A percentile compares a stretch with the other conserved stretches of the same genome.
phyloP scores from a whole-genome alignment of 1,140 invertebrate genomes.

The Diprion similis region DNA sequence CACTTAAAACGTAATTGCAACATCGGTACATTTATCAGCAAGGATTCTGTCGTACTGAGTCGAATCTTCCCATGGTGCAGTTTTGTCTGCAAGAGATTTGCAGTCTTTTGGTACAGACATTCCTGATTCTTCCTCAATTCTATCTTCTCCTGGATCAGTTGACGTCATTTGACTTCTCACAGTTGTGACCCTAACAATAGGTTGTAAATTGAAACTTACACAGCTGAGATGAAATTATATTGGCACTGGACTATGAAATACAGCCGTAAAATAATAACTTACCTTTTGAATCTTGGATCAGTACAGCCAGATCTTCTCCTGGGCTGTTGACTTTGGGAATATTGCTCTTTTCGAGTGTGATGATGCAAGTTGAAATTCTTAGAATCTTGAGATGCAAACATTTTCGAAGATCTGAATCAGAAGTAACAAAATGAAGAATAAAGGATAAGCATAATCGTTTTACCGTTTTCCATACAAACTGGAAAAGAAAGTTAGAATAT shows the following conservation, averaged over 20 bases:
- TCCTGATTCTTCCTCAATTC: slow-evolving; percentile 15
- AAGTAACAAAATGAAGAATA: slow-evolving; percentile 7
- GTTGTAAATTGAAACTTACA: slow-evolving; percentile 4
- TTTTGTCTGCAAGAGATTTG: slow-evolving; percentile 17
- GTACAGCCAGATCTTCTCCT: slow-evolving; percentile 35
- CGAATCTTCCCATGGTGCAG: slow-evolving; percentile 20
- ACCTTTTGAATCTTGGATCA: slow-evolving; percentile 47
- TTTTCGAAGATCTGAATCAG: slow-evolving; percentile 9
- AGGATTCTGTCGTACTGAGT: slow-evolving; percentile 20
- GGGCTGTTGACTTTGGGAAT: slow-evolving; percentile 18
- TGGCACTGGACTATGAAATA: no score
- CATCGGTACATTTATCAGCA: no score
- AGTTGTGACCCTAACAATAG: slow-evolving; percentile 29
- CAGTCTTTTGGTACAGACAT: slow-evolving; percentile 16
- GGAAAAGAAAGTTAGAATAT: neutral
- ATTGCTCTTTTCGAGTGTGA: slow-evolving; percentile 18
- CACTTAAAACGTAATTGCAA: no score
- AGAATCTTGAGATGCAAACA: slow-evolving; percentile 15
- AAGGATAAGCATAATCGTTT: neutral
- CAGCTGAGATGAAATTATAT: neutral
- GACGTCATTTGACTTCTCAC: slow-evolving; percentile 33
- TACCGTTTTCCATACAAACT: no score
- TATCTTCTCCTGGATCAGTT: slow-evolving; percentile 20
- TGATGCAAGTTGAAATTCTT: neutral
- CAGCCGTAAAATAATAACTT: slow-evolving; percentile 14